Percentiles rank a stretch among this genome's conserved stretches.
phyloP scores from a whole-genome alignment of 2,888 invertebrate species.

The Bugulina stolonifera region DNA sequence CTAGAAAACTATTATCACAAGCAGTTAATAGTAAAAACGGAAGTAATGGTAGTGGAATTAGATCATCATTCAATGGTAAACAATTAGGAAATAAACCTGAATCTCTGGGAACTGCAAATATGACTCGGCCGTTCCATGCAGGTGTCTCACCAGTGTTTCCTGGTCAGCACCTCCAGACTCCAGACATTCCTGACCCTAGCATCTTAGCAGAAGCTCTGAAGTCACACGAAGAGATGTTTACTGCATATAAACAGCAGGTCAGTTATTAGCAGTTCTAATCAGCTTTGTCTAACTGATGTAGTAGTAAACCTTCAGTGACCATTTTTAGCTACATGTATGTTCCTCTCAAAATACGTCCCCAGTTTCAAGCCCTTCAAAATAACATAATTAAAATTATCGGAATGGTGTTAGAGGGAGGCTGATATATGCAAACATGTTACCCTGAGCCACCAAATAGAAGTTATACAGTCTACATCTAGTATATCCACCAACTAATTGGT shows the following conservation, averaged over 20 bases:
- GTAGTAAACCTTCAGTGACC: too few species aligned
- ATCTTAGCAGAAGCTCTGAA: constrained; percentile 17
- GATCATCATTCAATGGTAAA: background rate
- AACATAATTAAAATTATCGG: too few species aligned
- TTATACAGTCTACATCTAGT: too few species aligned
- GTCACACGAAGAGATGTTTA: constrained; percentile 19
- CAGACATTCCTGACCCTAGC: constrained; percentile 11
- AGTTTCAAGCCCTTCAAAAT: too few species aligned
- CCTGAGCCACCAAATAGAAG: too few species aligned
- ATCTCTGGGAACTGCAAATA: background rate
- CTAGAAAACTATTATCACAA: constrained; percentile 6
- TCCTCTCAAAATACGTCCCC: too few species aligned
- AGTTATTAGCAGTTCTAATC: too few species aligned
- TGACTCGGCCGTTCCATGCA: background rate
- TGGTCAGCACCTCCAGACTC: background rate
- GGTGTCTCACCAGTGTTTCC: background rate
- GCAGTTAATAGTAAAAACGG: background rate
- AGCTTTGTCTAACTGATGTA: background rate
- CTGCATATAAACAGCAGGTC: constrained; percentile 22
- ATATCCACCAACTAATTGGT: too few species aligned
- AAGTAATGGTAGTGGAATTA: background rate
- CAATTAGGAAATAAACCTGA: background rate
- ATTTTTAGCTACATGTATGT: too few species aligned
- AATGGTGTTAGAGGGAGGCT: too few species aligned
- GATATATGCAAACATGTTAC: too few species aligned